Evolutionary conservation across 2,888 invertebrate genomes (phyloP).

Genomic region (Dorcus hopei): DNA sequence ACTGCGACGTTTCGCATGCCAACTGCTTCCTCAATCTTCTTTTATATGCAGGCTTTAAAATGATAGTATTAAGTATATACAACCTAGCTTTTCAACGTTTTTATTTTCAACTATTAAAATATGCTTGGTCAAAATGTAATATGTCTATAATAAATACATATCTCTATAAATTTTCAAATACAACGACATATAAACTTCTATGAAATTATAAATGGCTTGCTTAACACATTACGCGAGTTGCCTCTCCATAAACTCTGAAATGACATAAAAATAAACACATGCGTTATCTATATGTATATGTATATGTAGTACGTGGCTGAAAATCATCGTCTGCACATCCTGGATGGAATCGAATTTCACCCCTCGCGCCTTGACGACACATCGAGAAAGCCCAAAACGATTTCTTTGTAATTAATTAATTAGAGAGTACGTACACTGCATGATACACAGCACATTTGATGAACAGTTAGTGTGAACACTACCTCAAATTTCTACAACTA

Average conservation of each 20-base stretch:
- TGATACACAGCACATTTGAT: conserved; percentile 35
- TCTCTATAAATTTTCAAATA: conserved; percentile 34
- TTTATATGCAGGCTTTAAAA: too few species aligned
- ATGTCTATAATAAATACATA: conserved; percentile 32
- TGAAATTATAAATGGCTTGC: conserved; percentile 6
- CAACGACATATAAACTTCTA: conserved; percentile 33
- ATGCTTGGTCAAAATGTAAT: conserved; percentile 25
- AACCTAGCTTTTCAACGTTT: conserved; percentile 9
- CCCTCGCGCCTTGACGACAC: not conserved
- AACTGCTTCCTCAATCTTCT: too few species aligned
- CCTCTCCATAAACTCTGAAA: too few species aligned
- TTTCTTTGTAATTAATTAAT: conserved; percentile 10
- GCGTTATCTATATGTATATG: too few species aligned
- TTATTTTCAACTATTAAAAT: conserved; percentile 27
- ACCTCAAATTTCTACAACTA: conserved; percentile 15
- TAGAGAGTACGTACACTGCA: not conserved
- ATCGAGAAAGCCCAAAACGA: not conserved
- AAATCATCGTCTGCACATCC: too few species aligned
- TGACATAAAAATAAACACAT: too few species aligned
- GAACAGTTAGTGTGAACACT: conserved; percentile 18
- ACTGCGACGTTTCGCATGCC: too few species aligned
- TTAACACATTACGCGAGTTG: too few species aligned
- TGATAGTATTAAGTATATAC: too few species aligned
- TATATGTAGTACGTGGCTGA: too few species aligned
- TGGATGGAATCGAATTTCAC: not conserved